Base-by-base conservation (phyloP, 1,140 invertebrate genomes). In the Papilio polytes region DNA sequence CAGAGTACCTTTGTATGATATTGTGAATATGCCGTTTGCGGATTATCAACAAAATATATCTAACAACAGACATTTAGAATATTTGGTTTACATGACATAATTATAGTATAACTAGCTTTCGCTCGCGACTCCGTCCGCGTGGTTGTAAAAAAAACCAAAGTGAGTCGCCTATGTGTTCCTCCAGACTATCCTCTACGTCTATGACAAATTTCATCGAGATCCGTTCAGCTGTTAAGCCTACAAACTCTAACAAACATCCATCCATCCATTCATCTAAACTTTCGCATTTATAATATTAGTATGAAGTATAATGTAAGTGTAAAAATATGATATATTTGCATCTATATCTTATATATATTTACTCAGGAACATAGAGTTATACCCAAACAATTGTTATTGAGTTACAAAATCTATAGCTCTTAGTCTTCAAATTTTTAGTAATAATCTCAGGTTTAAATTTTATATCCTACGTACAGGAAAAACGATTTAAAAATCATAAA, bases 1-100 rank as follows among this genome's bases (percentile, higher is more conserved):
- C 12, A 36, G 63, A 70, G 63, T 70, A 70, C 63, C 10, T 63
- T 59, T 59, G 56, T 59, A 18, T 63, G 22, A 63, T n/a, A 63
- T 4, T 20, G 8, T 63, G 12, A 10, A 63, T 63, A 63, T 22
- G 22, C 59, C 59, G 22, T 13, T 63, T 26, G 59, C 20, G 10
- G 10, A 26, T 22, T 63, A 26, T 0, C 13, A 22, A 59, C 53
- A 51, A 51, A 18, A 51, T 1, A 51, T 51, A 18, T 51, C 18
- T 6, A 51, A 18, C 48, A 51, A 51, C 18, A 51, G 3, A 51
- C 13, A 51, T 59, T 59, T n/a, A 59, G 56, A 59, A 59, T 59
- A 59, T n/a, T 59, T 59, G 10, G 2, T 59, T 10, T 59, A 59
- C 8, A 3, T 13, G 2, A 63, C 10, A 63, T 63, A 12, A 63